Conservation (phyloP, 1,140 invertebrate species). For the Trigoniulus corallinus region DNA sequence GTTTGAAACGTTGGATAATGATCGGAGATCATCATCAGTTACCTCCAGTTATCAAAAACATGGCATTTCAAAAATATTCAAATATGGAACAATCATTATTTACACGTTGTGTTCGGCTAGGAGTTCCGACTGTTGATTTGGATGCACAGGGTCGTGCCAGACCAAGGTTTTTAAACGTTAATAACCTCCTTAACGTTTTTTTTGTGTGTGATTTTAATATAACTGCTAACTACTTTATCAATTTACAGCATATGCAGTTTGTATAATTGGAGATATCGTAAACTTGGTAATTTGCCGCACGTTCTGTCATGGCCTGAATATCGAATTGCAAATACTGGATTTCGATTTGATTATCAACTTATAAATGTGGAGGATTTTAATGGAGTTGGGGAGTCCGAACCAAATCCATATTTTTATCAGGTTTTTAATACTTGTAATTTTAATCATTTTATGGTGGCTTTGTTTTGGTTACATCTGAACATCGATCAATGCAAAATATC, state of each 20-base stretch:
- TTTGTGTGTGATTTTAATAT: constrained; percentile 11
- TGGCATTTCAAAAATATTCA: constrained; percentile 99
- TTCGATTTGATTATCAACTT: constrained; percentile 84
- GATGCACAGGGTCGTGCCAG: constrained; percentile 94
- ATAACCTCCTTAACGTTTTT: constrained; percentile 5
- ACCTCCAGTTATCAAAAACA: constrained; percentile 98
- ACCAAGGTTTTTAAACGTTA: constrained; percentile 38
- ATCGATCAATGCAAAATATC: constrained; percentile 7
- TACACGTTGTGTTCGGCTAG: constrained; percentile 83
- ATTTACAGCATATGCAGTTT: constrained; percentile 66
- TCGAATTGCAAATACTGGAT: constrained; percentile 74
- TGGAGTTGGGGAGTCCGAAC: constrained; percentile 90
- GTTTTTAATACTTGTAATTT: constrained; percentile 24
- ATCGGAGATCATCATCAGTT: constrained; percentile 99
- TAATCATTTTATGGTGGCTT: background rate
- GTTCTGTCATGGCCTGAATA: constrained; percentile 70
- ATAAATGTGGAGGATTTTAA: constrained; percentile 96
- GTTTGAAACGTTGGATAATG: constrained; percentile 99
- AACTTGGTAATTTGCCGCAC: constrained; percentile 78
- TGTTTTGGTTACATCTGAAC: background rate
- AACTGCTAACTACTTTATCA: constrained; percentile 1
- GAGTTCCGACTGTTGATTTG: constrained; percentile 90
- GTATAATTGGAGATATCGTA: constrained; percentile 97
- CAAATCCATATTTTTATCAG: constrained; percentile 97
- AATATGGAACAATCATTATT: constrained; percentile 99